Evolutionary conservation across 2,888 invertebrate genomes (phyloP).

Genomic region (Gibbula magus): DNA sequence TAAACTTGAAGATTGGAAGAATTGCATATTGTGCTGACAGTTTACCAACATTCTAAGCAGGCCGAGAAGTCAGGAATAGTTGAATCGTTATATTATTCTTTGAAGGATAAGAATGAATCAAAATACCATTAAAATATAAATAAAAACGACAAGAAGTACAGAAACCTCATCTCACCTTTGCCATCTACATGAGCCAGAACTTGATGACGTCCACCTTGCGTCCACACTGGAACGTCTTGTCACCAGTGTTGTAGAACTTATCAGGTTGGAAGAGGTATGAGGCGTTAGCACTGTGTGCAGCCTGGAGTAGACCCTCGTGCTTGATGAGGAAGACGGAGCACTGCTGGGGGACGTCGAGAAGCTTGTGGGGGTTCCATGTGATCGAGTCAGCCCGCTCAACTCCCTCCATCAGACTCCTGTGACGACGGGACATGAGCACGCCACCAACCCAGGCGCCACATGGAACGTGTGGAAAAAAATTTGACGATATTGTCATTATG

Average conservation of each 20-base stretch:
- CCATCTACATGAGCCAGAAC: constrained; percentile 98
- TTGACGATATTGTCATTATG: too few species aligned
- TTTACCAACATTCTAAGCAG: too few species aligned
- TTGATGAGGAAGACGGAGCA: constrained; percentile 98
- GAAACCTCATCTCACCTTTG: constrained; percentile 82
- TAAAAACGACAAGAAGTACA: too few species aligned
- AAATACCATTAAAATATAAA: too few species aligned
- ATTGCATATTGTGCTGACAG: too few species aligned
- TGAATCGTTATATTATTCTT: too few species aligned
- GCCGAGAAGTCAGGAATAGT: too few species aligned
- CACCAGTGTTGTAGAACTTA: constrained; percentile 99
- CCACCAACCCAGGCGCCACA: constrained; percentile 79
- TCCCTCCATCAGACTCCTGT: constrained; percentile 91
- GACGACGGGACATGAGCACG: constrained; percentile 87
- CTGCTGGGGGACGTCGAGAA: constrained; percentile 96
- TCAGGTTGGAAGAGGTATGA: constrained; percentile 99
- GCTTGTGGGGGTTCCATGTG: constrained; percentile 99
- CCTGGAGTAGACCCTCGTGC: constrained; percentile 93
- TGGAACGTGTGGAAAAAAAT: too few species aligned
- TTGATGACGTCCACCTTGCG: constrained; percentile 99
- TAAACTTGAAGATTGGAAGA: too few species aligned
- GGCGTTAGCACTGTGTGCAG: constrained; percentile 96
- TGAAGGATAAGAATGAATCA: too few species aligned
- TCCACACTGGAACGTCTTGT: constrained; percentile 99
- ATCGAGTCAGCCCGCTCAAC: constrained; percentile 92